Percentiles rank a stretch among this genome's conserved stretches.
These are phyloP conservation scores for Pterocles burchelli DNA, from an alignment of 2,113 vertebrate genomes.

Conservation along the genomic window DNA sequence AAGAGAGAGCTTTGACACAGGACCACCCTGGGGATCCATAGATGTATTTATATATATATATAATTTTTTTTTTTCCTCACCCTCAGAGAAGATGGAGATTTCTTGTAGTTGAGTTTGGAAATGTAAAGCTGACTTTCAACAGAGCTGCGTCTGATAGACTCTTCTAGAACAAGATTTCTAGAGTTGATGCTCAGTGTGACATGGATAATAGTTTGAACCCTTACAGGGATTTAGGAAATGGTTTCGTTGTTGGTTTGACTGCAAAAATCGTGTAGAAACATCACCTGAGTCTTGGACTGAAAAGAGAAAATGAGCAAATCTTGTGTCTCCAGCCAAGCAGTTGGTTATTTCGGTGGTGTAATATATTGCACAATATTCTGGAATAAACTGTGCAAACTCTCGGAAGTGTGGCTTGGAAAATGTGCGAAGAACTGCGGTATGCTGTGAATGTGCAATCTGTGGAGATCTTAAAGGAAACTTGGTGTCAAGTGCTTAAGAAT, in stretches of 20 bases:
- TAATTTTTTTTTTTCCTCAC: background rate
- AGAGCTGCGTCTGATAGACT: background rate
- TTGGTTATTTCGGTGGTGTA: constrained; percentile 28
- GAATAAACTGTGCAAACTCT: constrained; percentile 53
- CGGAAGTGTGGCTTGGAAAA: constrained; percentile 61
- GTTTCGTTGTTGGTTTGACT: constrained; percentile 39
- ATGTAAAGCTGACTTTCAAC: background rate
- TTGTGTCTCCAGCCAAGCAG: constrained; percentile 20
- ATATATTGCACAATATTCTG: constrained; percentile 42
- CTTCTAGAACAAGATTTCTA: background rate
- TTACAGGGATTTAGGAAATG: background rate
- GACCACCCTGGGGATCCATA: background rate
- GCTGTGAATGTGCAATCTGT: constrained; percentile 17
- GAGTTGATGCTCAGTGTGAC: background rate
- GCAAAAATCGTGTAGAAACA: background rate
- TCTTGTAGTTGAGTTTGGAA: background rate
- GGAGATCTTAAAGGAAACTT: background rate
- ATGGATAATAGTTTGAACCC: background rate
- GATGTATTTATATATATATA: background rate
- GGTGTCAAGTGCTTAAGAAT: constrained; percentile 4
- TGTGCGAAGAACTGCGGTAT: constrained; percentile 1
- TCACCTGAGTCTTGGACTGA: constrained; percentile 3
- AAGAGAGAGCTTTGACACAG: background rate
- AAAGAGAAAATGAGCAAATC: constrained; percentile 37
- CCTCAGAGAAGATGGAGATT: background rate